Conservation (phyloP, 2,797 vertebrate species). For the Sebastes aleutianus region DNA sequence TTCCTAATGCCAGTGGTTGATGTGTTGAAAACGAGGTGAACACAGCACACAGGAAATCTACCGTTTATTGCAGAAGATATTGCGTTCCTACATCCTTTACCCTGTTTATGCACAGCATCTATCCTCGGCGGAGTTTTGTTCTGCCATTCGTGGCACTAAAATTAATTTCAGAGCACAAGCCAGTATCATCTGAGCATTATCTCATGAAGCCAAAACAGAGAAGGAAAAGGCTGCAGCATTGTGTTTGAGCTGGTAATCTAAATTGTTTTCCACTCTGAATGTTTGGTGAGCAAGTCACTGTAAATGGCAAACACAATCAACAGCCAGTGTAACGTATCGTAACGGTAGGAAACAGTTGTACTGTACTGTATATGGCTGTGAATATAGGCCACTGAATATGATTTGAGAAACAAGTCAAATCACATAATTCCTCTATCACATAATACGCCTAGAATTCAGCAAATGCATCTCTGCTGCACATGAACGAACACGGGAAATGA, state of each 20-base stretch:
- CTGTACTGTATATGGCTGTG: neutral
- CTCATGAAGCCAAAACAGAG: constrained; percentile 17
- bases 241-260: constrained; percentile 38
- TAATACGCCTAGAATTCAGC: constrained; percentile 2
- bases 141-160: constrained; percentile 8
- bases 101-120: constrained; percentile 3
- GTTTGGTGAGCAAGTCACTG: constrained; percentile 12
- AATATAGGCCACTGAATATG: neutral
- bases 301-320: constrained; percentile 19
- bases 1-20: neutral
- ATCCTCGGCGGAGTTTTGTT: constrained; percentile 11
- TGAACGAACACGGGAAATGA: constrained; percentile 23
- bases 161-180: constrained; percentile 30
- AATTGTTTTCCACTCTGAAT: constrained; percentile 29
- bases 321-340: neutral
- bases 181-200: constrained; percentile 35
- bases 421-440: constrained; percentile 16
- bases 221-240: constrained; percentile 8
- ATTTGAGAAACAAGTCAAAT: constrained; percentile 13
- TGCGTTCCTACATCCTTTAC: neutral
- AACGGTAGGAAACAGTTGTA: neutral
- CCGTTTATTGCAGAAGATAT: constrained; percentile 2
- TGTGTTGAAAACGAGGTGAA: constrained; percentile 8
- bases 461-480: constrained; percentile 27
- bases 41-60: neutral